Percentiles rank a stretch among this genome's conserved stretches.
Conservation (phyloP, 2,797 vertebrate genomes). For the Enteromius unitaeniatus region DNA sequence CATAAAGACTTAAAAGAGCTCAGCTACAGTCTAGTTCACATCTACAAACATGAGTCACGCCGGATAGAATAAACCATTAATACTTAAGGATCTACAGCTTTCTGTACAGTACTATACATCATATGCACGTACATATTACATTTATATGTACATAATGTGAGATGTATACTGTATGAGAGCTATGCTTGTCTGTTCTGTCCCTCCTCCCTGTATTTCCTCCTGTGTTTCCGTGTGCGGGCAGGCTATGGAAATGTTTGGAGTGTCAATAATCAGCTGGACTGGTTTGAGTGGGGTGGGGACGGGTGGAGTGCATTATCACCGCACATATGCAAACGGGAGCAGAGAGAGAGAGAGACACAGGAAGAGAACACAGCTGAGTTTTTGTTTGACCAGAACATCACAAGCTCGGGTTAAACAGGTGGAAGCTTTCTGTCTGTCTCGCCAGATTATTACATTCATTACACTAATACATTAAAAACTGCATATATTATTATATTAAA, state of each 20-base stretch:
- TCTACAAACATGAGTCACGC: conserved; percentile 14
- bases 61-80: background rate
- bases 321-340: conserved; percentile 79
- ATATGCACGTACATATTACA: background rate
- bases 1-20: conserved; percentile 4
- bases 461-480: background rate
- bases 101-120: background rate
- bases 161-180: conserved; percentile 11
- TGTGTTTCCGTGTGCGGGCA: conserved; percentile 69
- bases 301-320: conserved; percentile 73
- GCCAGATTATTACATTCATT: background rate
- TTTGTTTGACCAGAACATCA: conserved; percentile 46
- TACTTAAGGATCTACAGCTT: background rate
- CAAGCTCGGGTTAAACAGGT: conserved; percentile 36
- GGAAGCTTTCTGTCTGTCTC: conserved; percentile 5
- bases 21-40: background rate
- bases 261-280: conserved; percentile 74
- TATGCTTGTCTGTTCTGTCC: conserved; percentile 27
- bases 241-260: conserved; percentile 81
- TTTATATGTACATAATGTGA: background rate
- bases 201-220: conserved; percentile 69
- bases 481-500: background rate
- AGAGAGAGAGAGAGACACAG: conserved; percentile 50
- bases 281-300: conserved; percentile 57
- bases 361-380: conserved; percentile 27